Evolutionary conservation across 2,113 vertebrate species (phyloP), one percentile per base, ranked within the genome.

Genomic region (Tympanuchus pallidicinctus): DNA sequence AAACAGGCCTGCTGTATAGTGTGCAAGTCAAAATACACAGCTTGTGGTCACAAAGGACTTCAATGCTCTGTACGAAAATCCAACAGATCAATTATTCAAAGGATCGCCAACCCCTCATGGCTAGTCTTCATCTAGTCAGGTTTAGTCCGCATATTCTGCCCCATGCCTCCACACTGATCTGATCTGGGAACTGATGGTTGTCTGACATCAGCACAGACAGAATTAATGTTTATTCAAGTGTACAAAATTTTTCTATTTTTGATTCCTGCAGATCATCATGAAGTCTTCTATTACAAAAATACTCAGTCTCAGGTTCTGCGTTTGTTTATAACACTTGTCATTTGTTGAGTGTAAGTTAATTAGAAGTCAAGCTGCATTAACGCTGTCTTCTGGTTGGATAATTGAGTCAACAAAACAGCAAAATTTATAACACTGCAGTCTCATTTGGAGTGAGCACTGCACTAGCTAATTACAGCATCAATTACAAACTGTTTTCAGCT

Each of bases 391-490:
- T 84, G 59, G 20, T 25, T 59, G 24, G 43, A n/a, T 82, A 52
- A 73, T 22, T 66, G 22, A 13, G 48, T 65, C 57, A 90, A 84
- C 27, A 30, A 61, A 64, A 64, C 21, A 50, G 75, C 59, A 32
- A 75, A 57, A 83, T 92, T 93, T 95, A 52, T 78, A 90, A 69
- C 59, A 82, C 36, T 84, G 63, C 74, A 87, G 59, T 63, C 47
- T 90, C 66, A 79, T 82, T 76, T 47, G 56, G 67, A 93, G 8
- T 25, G 21, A 86, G 67, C 40, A 57, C 56, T 69, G 43, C 65
- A 74, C 63, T 82, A 77, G 48, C 54, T 93, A 95, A 95, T 94
- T 94, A 85, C 71, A 90, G 78, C 64, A 87, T 63, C 70, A 91
- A 82, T 84, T 82, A 54, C 45, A 73, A 92, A 89, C 42, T 73